Evolutionary conservation across 2,113 vertebrate species (phyloP).

Genomic region (Peromyscus maniculatus): DNA sequence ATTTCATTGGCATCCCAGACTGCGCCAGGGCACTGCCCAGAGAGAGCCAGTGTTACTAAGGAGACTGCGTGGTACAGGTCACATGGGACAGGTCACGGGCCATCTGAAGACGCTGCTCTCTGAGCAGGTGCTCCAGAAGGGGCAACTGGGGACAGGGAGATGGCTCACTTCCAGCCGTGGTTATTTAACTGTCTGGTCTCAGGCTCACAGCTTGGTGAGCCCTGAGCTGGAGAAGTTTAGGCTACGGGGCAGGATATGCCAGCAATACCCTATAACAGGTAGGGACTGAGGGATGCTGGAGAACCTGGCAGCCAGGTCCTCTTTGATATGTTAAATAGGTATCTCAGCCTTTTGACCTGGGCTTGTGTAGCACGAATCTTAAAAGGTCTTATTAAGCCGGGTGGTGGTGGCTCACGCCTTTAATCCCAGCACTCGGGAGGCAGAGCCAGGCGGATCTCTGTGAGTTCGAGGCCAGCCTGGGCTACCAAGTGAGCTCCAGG

Average conservation of each 20-base stretch:
- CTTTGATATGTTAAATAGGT: neutral
- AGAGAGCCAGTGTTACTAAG: neutral
- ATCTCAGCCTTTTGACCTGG: neutral
- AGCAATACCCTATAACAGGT: too few species aligned
- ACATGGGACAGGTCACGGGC: neutral
- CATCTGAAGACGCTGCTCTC: neutral
- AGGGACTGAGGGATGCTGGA: neutral
- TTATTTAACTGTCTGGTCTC: neutral
- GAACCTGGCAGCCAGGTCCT: neutral
- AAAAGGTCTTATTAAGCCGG: too few species aligned
- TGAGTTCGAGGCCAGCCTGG: too few species aligned
- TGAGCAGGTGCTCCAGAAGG: neutral
- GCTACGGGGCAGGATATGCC: neutral
- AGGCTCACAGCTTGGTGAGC: neutral
- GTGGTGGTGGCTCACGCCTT: too few species aligned
- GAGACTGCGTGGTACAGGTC: neutral
- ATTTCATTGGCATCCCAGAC: neutral
- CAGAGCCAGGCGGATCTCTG: too few species aligned
- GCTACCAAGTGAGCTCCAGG: too few species aligned
- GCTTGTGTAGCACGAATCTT: too few species aligned
- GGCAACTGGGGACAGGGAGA: neutral
- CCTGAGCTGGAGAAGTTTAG: neutral
- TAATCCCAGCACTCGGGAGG: too few species aligned
- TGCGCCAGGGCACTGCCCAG: neutral
- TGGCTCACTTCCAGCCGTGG: neutral